Conservation (phyloP, 2,113 vertebrate species). For the Ptilorrhoa leucosticta region DNA sequence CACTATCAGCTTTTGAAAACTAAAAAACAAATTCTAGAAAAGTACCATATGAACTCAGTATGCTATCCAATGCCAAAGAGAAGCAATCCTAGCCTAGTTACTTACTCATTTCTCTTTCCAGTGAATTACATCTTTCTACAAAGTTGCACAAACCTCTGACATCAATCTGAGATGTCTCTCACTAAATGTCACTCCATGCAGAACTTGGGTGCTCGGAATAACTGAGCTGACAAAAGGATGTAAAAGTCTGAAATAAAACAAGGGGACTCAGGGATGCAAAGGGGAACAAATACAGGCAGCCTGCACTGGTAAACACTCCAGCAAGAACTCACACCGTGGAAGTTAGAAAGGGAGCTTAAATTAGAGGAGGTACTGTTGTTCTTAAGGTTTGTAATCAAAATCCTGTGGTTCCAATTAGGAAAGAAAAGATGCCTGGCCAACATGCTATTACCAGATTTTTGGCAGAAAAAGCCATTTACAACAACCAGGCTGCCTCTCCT, state of each 20-base stretch:
- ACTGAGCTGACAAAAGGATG: not conserved
- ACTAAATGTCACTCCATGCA: not conserved
- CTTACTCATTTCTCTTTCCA: not conserved
- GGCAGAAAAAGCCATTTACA: conserved; percentile 65
- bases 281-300: not conserved
- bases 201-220: not conserved
- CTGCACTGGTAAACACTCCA: not conserved
- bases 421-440: conserved; percentile 56
- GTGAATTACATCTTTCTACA: not conserved
- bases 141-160: not conserved
- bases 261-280: not conserved
- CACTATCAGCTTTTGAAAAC: not conserved
- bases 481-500: conserved; percentile 50
- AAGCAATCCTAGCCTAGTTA: not conserved
- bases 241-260: not conserved
- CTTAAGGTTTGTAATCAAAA: conserved; percentile 49
- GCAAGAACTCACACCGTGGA: not conserved
- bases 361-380: conserved; percentile 2
- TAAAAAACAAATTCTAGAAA: not conserved
- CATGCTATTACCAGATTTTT: conserved; percentile 61
- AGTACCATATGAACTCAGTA: not conserved
- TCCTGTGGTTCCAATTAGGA: conserved; percentile 65
- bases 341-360: not conserved
- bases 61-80: not conserved
- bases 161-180: not conserved